Conservation (phyloP, 2,888 invertebrate species). For the Dermolepida albohirtum region DNA sequence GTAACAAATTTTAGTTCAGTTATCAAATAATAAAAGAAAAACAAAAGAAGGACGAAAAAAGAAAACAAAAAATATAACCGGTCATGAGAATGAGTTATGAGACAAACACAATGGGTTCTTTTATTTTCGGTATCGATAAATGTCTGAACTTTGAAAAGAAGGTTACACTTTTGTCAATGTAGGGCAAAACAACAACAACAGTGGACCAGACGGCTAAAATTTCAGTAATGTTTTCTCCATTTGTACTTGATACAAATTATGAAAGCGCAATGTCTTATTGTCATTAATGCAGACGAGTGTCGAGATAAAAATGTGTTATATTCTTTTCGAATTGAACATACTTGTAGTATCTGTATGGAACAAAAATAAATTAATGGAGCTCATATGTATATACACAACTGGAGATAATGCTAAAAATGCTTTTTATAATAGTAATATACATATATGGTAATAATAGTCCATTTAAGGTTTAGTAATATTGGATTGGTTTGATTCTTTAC, state of each 20-base stretch:
- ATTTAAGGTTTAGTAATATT: too few species aligned
- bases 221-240: conserved; percentile 18
- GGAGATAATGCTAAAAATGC: too few species aligned
- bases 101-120: conserved; percentile 28
- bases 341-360: too few species aligned
- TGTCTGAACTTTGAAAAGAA: conserved; percentile 24
- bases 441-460: too few species aligned
- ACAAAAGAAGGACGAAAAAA: conserved; percentile 20
- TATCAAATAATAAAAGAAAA: conserved; percentile 29
- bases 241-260: background rate
- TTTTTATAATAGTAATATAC: too few species aligned
- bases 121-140: conserved; percentile 37
- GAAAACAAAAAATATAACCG: conserved; percentile 22
- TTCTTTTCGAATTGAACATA: too few species aligned
- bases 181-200: conserved; percentile 36
- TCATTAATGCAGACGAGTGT: too few species aligned
- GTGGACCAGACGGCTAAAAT: conserved; percentile 29
- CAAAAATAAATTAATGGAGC: too few species aligned
- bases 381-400: too few species aligned
- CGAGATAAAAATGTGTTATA: too few species aligned
- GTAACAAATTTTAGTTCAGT: conserved; percentile 26
- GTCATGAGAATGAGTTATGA: conserved; percentile 32
- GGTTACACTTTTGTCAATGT: conserved; percentile 36
- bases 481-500: too few species aligned
- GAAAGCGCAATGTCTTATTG: too few species aligned